Evolutionary conservation across 2,888 invertebrate genomes (phyloP).

Genomic region (Zonitis immaculata): DNA sequence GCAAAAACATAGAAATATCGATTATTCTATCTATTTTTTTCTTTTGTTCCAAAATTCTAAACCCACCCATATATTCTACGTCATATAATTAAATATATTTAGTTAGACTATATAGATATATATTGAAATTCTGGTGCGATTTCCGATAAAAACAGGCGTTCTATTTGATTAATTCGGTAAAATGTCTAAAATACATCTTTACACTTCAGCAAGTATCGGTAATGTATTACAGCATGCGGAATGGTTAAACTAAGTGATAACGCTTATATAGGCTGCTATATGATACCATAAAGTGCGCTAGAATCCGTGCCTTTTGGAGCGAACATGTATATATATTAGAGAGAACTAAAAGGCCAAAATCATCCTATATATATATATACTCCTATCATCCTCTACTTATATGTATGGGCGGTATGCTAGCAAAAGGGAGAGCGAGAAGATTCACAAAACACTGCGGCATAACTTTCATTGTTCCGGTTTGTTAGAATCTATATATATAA

Average conservation of each 20-base stretch:
- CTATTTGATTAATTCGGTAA: slow-evolving; percentile 35
- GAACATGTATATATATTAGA: slow-evolving; percentile 23
- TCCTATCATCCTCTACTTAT: background rate
- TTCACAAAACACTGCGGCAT: slow-evolving; percentile 44
- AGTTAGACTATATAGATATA: too few species aligned
- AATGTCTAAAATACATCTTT: slow-evolving; percentile 45
- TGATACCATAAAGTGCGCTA: slow-evolving; percentile 39
- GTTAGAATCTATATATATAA: too few species aligned
- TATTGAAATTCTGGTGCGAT: background rate
- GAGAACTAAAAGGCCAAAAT: slow-evolving; percentile 31
- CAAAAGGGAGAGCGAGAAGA: slow-evolving; percentile 29
- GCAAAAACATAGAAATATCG: background rate
- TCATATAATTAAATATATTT: too few species aligned
- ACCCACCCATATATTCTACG: too few species aligned
- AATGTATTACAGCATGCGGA: slow-evolving; percentile 41
- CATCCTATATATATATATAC: too few species aligned
- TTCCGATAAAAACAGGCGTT: slow-evolving; percentile 28
- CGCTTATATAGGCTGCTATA: slow-evolving; percentile 41
- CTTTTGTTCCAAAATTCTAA: too few species aligned
- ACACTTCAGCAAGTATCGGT: slow-evolving; percentile 47
- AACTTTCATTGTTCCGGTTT: slow-evolving; percentile 43
- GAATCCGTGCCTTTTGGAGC: slow-evolving; percentile 40
- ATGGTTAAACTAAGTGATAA: slow-evolving; percentile 39
- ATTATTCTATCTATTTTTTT: too few species aligned
- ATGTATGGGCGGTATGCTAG: background rate